Evolutionary conservation across 2,888 invertebrate genomes (phyloP), one percentile per base, ranked within the genome.

Genomic region (Acanthoscelides obtectus): DNA sequence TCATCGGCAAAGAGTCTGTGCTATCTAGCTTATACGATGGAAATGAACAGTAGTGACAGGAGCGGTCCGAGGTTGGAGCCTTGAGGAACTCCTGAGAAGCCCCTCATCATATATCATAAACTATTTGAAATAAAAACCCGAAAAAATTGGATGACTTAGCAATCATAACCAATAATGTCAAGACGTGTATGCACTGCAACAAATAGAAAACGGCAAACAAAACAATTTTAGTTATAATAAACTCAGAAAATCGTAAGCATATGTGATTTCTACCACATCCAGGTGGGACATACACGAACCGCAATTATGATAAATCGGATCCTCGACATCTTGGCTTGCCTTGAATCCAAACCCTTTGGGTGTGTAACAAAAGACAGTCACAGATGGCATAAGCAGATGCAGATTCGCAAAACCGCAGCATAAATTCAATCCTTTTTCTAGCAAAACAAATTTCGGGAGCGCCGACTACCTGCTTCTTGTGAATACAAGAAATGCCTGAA

Each of bases 361-460:
- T 45, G 5, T 12, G 8, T 45, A 45, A 45, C 45, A 45, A 45
- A 45, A 45, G 45, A 45, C 45, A 45, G 45, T 45, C 45, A 12
- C 45, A 45, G 45, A 45, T 45, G 45, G 45, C 45, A 45, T 22
- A 73, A 70, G 72, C 74, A 74, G 74, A 74, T 74, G 74, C 63
- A 65, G 67, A 72, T 72, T 70, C 68, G 69, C 69, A 67, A 71
- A 73, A 73, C 71, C 75, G 72, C 73, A 73, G 67, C 72, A 75
- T 72, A 73, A 75, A 74, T 74, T 75, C 69, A 75, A 45, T 45
- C 73, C 75, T 74, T 75, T 74, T 75, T 75, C 72, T 72, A 70
- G 72, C 69, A 75, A 74, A 74, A 75, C 73, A 72, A 73, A 74
- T 73, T 74, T 71, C 66, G 67, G 45, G 17, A 45, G 45, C 45